Conservation (phyloP, 2,888 invertebrate genomes). For the Trichogramma evanescens region DNA sequence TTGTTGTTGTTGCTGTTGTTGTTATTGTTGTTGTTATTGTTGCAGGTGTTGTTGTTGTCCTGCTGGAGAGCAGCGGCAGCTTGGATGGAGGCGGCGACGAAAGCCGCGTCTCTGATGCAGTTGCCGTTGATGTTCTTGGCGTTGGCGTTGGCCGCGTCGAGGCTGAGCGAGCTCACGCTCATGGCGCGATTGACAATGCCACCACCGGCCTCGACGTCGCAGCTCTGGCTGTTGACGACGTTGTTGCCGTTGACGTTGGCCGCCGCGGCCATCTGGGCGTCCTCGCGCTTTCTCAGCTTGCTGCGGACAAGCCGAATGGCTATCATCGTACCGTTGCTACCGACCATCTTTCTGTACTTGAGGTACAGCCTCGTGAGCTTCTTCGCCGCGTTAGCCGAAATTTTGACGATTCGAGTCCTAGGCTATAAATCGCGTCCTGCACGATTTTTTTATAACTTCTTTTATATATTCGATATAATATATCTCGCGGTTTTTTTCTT, state of each 20-base stretch:
- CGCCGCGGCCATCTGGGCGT: conserved; percentile 50
- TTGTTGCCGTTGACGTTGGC: conserved; percentile 16
- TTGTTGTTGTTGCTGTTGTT: conserved; percentile 31
- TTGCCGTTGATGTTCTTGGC: conserved; percentile 22
- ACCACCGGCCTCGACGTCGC: conserved; percentile 25
- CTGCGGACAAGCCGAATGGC: conserved; percentile 87
- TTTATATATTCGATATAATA: no score
- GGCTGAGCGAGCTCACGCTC: conserved; percentile 8
- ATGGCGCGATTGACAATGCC: conserved; percentile 21
- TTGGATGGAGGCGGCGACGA: conserved; percentile 15
- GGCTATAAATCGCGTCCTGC: no score
- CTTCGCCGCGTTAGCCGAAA: conserved; percentile 25
- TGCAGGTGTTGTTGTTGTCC: conserved; percentile 37
- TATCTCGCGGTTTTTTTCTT: no score
- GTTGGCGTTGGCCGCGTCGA: conserved; percentile 17
- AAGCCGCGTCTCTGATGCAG: conserved; percentile 10
- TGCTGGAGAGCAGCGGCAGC: conserved; percentile 4
- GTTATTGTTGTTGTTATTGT: conserved; percentile 40
- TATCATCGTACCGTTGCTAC: conserved; percentile 78
- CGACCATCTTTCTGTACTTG: conserved; percentile 65
- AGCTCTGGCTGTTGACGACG: conserved; percentile 27
- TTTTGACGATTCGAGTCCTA: conserved; percentile 4
- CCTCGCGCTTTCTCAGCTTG: conserved; percentile 80
- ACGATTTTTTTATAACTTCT: no score
- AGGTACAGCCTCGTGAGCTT: conserved; percentile 41